Base-by-base conservation (phyloP, 2,113 vertebrate species). In the Colius striatus region DNA sequence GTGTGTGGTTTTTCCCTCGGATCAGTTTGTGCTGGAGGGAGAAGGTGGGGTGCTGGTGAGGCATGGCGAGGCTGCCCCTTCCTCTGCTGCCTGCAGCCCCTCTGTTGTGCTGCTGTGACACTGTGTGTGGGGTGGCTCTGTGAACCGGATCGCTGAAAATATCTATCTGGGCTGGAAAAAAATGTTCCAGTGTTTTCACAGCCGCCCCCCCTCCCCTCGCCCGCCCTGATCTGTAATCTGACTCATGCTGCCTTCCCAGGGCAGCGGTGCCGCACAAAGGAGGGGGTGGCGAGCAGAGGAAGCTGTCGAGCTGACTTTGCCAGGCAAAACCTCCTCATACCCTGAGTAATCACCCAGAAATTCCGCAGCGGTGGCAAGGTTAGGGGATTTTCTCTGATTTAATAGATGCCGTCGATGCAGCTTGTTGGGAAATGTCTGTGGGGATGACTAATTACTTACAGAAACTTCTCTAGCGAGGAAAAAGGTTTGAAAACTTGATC, bases 231-330 rank as follows among this genome's bases (percentile, higher is more conserved):
- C 22, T 11, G 93, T 67, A 86, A 58, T 93, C 78, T 96, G 96
- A 96, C 85, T 97, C 96, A 95, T 32, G 60, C 77, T 62, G 73
- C 50, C 92, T 88, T 70, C 84, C 78, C 88, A 18, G 87, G 94
- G 87, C 95, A 84, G 95, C 36, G 6, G 21, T 61, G 82, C 51
- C 8, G 11, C 12, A 14, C 94, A 43, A 22, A 67, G 91, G 45
- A 93, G 85, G 91, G 78, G 93, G 76, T 53, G 85, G 89, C 1
- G 9, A 84, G 16, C 10, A 8, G 78, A 79, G 93, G 93, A 94
- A 94, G 63, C 93, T 26, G 83, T 15, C 9, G 86, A 86, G 84
- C 53, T 87, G 92, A 51, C 89, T 96, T 43, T 85, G 92, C 96
- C 94, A 65, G 96, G 80, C 92, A 70, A 76, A 95, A 10, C 60